A percentile compares a stretch with the other conserved stretches of the same genome.
Evolutionary conservation across 2,797 vertebrate genomes (phyloP).

Genomic region (Delichon dasypus): DNA sequence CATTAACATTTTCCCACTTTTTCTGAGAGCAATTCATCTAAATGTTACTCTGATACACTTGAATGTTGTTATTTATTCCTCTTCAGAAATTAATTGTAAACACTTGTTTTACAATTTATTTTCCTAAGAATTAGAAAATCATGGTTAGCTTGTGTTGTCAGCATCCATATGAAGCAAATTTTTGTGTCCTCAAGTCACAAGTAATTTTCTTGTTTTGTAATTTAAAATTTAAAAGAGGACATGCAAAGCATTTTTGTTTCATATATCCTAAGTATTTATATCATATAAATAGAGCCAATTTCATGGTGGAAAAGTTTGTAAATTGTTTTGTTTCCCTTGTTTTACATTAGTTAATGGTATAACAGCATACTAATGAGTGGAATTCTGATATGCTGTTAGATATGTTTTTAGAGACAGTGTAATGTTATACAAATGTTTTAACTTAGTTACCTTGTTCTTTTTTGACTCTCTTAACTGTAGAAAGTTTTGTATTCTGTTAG

Average conservation of each 20-base stretch:
- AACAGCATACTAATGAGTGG: not conserved
- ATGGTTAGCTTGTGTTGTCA: not conserved
- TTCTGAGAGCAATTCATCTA: not conserved
- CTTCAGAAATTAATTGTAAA: not conserved
- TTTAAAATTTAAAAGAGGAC: not conserved
- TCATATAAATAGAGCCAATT: not conserved
- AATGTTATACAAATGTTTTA: not conserved
- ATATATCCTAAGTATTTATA: not conserved
- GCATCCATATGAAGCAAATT: not conserved
- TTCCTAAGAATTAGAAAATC: not conserved
- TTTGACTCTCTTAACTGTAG: not conserved
- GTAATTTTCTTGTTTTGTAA: not conserved
- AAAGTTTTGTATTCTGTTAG: not conserved
- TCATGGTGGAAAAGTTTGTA: not conserved
- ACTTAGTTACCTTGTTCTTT: not conserved
- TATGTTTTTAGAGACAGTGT: not conserved
- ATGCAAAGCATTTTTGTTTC: not conserved
- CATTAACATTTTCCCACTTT: not conserved
- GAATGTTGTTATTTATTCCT: not conserved
- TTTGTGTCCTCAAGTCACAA: not conserved
- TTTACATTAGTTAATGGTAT: not conserved
- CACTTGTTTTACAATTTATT: not conserved
- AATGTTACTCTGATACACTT: not conserved
- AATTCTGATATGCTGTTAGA: not conserved
- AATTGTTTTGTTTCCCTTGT: not conserved